phyloP scores from a whole-genome alignment of 2,797 vertebrate genomes.

The Fratercula arctica region DNA sequence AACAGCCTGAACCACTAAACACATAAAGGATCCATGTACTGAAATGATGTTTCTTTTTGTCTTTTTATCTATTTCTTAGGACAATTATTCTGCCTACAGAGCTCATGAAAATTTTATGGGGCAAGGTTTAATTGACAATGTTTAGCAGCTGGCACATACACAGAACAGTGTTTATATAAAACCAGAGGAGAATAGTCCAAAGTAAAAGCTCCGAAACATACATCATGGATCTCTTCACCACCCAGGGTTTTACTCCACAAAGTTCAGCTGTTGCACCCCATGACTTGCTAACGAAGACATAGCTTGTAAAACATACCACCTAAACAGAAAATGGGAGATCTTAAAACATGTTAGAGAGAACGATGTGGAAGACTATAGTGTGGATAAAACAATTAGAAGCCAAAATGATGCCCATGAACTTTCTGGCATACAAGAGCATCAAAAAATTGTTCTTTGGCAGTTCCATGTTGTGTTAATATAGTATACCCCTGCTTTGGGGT shows the following conservation, averaged over 20 bases:
- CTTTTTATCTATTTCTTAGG: background rate
- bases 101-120: background rate
- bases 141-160: background rate
- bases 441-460: background rate
- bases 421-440: background rate
- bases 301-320: background rate
- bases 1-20: background rate
- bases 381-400: background rate
- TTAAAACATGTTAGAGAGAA: background rate
- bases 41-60: background rate
- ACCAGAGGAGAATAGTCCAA: background rate
- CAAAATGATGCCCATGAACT: fast-evolving
- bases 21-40: background rate
- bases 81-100: background rate
- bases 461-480: background rate
- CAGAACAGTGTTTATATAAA: background rate
- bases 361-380: fast-evolving
- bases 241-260: background rate
- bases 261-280: background rate
- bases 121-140: background rate
- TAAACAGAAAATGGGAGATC: background rate
- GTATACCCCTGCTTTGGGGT: fast-evolving
- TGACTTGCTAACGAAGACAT: background rate
- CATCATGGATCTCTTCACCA: background rate
- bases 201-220: background rate